phyloP scores from a whole-genome alignment of 2,113 vertebrate species.

The Saimiri boliviensis region DNA sequence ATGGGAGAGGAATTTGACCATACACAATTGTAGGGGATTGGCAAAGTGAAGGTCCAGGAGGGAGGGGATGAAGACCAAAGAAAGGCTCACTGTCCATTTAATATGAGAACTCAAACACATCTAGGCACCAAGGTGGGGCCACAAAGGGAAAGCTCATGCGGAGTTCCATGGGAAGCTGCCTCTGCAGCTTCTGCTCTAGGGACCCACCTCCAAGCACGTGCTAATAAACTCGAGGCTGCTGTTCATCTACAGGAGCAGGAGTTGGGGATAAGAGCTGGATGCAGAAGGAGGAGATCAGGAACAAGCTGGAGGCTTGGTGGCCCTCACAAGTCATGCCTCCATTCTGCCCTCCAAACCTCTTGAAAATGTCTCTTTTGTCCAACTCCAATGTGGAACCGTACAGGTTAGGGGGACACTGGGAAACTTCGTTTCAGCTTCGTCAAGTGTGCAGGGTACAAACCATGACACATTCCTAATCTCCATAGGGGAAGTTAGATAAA shows the following conservation, averaged over 20 bases:
- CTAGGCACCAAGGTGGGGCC: neutral
- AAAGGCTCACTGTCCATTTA: neutral
- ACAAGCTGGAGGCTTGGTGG: no score
- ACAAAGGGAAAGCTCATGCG: neutral
- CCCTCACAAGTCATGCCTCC: neutral
- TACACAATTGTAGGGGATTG: neutral
- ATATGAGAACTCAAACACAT: neutral
- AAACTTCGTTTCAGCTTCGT: neutral
- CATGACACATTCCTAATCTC: neutral
- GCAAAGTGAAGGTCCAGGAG: neutral
- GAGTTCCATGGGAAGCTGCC: neutral
- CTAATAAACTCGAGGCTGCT: neutral
- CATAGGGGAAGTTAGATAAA: neutral
- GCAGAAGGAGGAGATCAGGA: neutral
- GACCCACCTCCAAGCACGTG: neutral
- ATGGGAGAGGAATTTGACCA: neutral
- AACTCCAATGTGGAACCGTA: neutral
- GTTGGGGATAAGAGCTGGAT: neutral
- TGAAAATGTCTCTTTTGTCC: neutral
- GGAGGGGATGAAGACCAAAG: neutral
- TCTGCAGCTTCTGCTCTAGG: no score
- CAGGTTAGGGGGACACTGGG: no score
- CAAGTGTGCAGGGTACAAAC: neutral
- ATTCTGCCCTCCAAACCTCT: neutral
- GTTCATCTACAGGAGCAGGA: neutral